Evolutionary conservation across 2,797 vertebrate genomes (phyloP), one percentile per base, ranked within the genome.

Genomic region (Furcifer pardalis): DNA sequence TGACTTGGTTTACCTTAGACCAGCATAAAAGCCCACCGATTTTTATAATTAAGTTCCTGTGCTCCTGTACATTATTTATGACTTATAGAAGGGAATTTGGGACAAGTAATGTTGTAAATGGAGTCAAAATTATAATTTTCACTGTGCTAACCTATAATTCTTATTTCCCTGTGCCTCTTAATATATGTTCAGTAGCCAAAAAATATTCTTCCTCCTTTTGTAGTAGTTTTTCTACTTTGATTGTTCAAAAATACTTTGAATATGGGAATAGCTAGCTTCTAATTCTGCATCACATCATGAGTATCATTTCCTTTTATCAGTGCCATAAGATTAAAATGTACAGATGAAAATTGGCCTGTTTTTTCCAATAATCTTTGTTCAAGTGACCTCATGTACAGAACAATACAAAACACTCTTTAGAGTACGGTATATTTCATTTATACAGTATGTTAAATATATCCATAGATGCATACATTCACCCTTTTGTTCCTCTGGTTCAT

Each of bases 91-190:
- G 80, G 78, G 86, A 84, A 81, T 91, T 86, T 91, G 75, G 89
- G 71, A 46, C 17, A 69, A 75, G 25, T 63, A 63, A 23, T 88
- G 90, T 87, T 91, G 91, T 60, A 78, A 84, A 44, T 60, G 32
- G 81, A 77, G 56, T 77, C 73, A 84, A 83, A 30, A 27, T 89
- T 87, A 90, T 83, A 86, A 90, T 88, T 88, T 93, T 88, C 73
- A 90, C 87, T 87, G 81, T 90, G 87, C 40, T 90, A 89, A 89
- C 87, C 88, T 91, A 86, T 90, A 90, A 83, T 0, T 92, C 79
- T 87, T 91, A 89, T 90, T 90, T 92, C 86, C 89, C 88, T 90
- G 86, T 86, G 84, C 89, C 88, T 93, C 91, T 87, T 91, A 86
- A 86, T 92, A 69, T 78, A 84, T 74, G 89, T 0, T 0, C 89